phyloP scores from a whole-genome alignment of 2,888 invertebrate genomes.

The Coecobrya sp. region DNA sequence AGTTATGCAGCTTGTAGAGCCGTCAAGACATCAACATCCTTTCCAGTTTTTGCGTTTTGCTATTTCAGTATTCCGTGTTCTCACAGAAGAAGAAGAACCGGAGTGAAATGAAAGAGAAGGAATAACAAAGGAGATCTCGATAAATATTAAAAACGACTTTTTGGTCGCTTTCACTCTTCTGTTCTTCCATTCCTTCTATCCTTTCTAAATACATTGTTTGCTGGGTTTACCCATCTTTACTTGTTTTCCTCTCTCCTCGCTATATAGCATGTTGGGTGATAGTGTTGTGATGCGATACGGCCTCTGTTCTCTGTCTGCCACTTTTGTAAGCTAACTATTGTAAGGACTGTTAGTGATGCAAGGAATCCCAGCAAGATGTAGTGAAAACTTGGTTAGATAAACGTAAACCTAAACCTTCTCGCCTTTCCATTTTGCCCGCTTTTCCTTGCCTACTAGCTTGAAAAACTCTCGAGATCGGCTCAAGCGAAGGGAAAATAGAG shows the following conservation, averaged over 20 bases:
- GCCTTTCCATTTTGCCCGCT: slow-evolving; percentile 1
- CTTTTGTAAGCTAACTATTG: not conserved
- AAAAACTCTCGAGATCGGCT: slow-evolving; percentile 69
- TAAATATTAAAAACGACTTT: slow-evolving; percentile 87
- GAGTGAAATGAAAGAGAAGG: slow-evolving; percentile 86
- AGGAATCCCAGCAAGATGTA: slow-evolving; percentile 85
- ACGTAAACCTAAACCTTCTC: slow-evolving; percentile 73
- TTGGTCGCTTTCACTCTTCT: slow-evolving; percentile 81
- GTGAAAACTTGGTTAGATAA: slow-evolving; percentile 86
- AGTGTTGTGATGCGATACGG: slow-evolving; percentile 71
- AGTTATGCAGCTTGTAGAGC: slow-evolving; percentile 1
- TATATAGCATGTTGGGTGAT: slow-evolving; percentile 46
- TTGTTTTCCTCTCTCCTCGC: slow-evolving; percentile 39
- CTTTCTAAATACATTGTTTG: slow-evolving; percentile 39
- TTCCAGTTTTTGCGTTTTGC: slow-evolving; percentile 37
- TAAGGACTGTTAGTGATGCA: slow-evolving; percentile 19
- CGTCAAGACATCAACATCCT: slow-evolving; percentile 54
- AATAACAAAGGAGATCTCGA: slow-evolving; percentile 87
- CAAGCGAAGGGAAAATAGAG: slow-evolving; percentile 48
- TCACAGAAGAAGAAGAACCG: slow-evolving; percentile 66
- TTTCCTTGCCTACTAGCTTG: not conserved
- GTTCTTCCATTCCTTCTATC: not conserved
- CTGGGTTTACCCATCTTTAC: slow-evolving; percentile 44
- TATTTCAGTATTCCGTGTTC: slow-evolving; percentile 70
- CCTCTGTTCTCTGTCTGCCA: not conserved